A percentile compares a stretch with the other conserved stretches of the same genome.
phyloP scores from a whole-genome alignment of 2,113 vertebrate genomes.

The Perognathus longimembris region DNA sequence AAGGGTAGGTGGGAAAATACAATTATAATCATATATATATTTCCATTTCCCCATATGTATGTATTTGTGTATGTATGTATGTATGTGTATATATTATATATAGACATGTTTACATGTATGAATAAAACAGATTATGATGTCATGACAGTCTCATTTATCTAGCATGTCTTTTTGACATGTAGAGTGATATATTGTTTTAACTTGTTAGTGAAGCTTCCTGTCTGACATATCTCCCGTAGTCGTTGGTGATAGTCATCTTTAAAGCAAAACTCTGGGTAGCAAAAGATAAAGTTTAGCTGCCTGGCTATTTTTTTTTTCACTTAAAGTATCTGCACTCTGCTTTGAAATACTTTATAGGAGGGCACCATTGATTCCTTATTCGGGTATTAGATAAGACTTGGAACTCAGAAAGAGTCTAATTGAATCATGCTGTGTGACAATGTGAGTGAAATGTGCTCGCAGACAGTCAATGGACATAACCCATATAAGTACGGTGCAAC shows the following conservation, averaged over 20 bases:
- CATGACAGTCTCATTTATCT: too few species aligned
- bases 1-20: too few species aligned
- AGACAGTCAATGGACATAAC: neutral
- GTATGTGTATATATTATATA: too few species aligned
- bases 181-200: too few species aligned
- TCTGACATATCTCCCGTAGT: slow-evolving; percentile 58
- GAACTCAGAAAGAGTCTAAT: slow-evolving; percentile 44
- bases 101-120: too few species aligned
- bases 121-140: too few species aligned
- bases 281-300: slow-evolving; percentile 82
- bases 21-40: too few species aligned
- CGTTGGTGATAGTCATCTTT: slow-evolving; percentile 63
- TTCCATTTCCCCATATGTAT: too few species aligned
- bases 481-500: neutral
- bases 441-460: neutral
- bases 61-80: too few species aligned
- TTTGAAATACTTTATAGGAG: slow-evolving; percentile 76
- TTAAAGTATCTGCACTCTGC: slow-evolving; percentile 82
- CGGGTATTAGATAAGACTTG: slow-evolving; percentile 58
- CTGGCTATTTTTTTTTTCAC: slow-evolving; percentile 83
- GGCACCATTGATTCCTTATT: slow-evolving; percentile 75
- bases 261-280: slow-evolving; percentile 80
- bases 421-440: slow-evolving; percentile 49
- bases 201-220: slow-evolving; percentile 56
- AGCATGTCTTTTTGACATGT: too few species aligned